Base-by-base conservation (phyloP, 2,113 vertebrate species). In the Cercocebus atys region DNA sequence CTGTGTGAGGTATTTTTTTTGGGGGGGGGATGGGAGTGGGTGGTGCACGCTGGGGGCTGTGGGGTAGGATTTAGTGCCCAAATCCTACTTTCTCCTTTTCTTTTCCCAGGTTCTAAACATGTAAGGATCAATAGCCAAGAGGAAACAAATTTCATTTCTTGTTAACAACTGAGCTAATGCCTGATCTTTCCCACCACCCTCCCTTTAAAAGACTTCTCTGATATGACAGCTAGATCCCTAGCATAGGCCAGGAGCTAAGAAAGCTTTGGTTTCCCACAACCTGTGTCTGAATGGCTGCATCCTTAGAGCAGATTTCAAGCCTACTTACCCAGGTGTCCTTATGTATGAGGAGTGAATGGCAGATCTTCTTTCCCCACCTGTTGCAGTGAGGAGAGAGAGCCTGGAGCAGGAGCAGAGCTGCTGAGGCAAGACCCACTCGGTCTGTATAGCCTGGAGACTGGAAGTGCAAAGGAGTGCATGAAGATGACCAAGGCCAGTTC, bases 41-140 rank as follows among this genome's bases (percentile, higher is more conserved):
- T 18, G 16, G 11, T 59, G 17, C 0, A 0, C 0, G 2, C 52
- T 55, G 8, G 1, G 52, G 38, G 38, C 3, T 68, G 27, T 75
- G 45, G 25, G 13, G 52, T 35, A 18, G 30, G 45, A 82, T 70
- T 75, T 86, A 32, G 38, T 76, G 17, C 57, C 35, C 38, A 86
- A 92, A 86, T 81, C 22, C 57, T 61, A 32, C 40, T 68, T 93
- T 86, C 14, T 80, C 20, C n/a, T 78, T 84, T 92, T 90, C 18
- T 66, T 72, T 17, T 86, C 11, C 66, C 59, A 22, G 7, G 8
- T 92, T 93, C 57, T 57, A 64, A 83, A 87, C 38, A 66, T 6
- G 40, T 64, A 45, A 78, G 4, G 43, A 80, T 91, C n/a, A 59
- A 80, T 6, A 94, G 8, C n/a, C 40, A 93, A 89, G n/a, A 92